A percentile compares a stretch with the other conserved stretches of the same genome.
Conservation (phyloP, 2,113 vertebrate species). For the Struthio camelus region DNA sequence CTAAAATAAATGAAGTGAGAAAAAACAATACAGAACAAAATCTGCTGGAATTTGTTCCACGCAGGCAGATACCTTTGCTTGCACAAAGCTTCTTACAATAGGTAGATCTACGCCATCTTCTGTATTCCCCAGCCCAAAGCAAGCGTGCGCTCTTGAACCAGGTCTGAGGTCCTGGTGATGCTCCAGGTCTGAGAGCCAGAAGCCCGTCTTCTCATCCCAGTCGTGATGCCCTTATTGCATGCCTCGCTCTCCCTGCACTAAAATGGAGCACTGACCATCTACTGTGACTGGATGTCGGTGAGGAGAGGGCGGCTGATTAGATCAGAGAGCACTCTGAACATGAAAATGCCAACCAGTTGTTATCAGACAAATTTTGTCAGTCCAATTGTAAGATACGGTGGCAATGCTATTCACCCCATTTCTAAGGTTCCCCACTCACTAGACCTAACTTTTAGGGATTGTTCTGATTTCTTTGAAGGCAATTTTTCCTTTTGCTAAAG, state of each 20-base stretch:
- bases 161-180: no score
- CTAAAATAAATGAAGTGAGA: accelerated
- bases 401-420: accelerated
- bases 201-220: background rate
- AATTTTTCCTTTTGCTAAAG: background rate
- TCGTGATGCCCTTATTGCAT: accelerated
- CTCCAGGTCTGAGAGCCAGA: accelerated
- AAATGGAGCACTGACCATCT: no score
- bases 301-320: background rate
- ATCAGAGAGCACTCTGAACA: accelerated
- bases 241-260: accelerated
- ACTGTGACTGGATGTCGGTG: background rate
- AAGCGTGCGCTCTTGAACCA: background rate
- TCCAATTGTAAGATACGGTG: accelerated
- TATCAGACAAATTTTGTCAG: no score
- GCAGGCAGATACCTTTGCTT: accelerated
- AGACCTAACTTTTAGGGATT: accelerated
- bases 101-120: background rate
- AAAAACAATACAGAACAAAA: accelerated
- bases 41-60: accelerated
- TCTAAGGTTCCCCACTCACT: background rate
- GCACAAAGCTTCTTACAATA: background rate
- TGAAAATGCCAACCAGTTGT: accelerated
- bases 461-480: background rate
- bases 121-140: background rate